Conservation (phyloP, 2,888 invertebrate genomes). For the Meghimatium bilineatum region DNA sequence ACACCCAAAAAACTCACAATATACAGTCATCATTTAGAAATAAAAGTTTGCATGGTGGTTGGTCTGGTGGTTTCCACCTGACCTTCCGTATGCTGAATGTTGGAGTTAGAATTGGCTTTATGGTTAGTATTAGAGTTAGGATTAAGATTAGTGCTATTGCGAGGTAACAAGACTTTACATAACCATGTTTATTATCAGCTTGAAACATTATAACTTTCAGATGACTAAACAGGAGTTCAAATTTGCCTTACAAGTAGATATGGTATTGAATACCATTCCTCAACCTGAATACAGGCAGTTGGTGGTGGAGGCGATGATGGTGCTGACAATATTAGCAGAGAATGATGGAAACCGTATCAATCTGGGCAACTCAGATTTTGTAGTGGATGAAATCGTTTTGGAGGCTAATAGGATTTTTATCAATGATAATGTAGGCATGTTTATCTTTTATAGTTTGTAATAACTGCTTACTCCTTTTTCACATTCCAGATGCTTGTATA, state of each 20-base stretch:
- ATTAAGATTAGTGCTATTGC: too few species aligned
- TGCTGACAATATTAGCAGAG: conserved; percentile 87
- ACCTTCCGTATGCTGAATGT: too few species aligned
- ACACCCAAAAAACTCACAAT: too few species aligned
- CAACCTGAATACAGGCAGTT: conserved; percentile 98
- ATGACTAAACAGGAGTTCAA: conserved; percentile 99
- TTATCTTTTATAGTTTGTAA: background rate
- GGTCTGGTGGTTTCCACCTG: too few species aligned
- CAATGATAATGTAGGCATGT: conserved; percentile 88
- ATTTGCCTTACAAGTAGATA: conserved; percentile 97
- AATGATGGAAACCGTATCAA: conserved; percentile 66
- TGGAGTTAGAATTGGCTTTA: too few species aligned
- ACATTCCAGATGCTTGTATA: too few species aligned
- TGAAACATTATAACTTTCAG: conserved; percentile 70
- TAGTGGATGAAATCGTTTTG: conserved; percentile 93
- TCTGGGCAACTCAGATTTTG: conserved; percentile 67
- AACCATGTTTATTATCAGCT: too few species aligned
- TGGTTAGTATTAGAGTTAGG: too few species aligned
- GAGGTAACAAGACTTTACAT: too few species aligned
- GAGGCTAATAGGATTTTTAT: conserved; percentile 96
- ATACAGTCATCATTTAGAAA: too few species aligned
- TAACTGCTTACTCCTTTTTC: background rate
- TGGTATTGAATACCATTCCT: conserved; percentile 95
- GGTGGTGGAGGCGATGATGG: conserved; percentile 96
- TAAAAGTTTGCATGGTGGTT: too few species aligned